Evolutionary conservation across 1,140 invertebrate species (phyloP).

Genomic region (Trypoxylus dichotomus): DNA sequence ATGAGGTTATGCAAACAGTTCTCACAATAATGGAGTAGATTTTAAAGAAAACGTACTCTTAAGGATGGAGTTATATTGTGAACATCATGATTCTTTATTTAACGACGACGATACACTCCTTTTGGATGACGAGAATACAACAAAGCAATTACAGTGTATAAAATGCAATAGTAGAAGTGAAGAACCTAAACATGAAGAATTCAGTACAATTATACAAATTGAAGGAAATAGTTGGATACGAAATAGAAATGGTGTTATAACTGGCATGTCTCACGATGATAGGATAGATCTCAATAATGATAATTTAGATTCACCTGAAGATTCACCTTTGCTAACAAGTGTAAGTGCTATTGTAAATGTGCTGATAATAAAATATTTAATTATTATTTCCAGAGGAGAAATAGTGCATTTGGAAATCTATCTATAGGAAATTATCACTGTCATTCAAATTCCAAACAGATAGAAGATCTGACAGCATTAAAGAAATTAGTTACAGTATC

Average conservation of each 20-base stretch:
- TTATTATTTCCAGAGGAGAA: background rate
- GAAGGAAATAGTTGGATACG: slow-evolving; percentile 4
- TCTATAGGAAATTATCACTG: slow-evolving; percentile 8
- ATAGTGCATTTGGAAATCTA: slow-evolving; percentile 16
- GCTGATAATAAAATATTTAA: background rate
- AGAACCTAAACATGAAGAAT: background rate
- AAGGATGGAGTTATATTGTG: slow-evolving; percentile 11
- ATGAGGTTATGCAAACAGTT: slow-evolving; percentile 15
- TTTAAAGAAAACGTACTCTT: background rate
- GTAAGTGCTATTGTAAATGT: background rate
- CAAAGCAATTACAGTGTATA: background rate
- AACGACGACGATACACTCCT: slow-evolving; percentile 4
- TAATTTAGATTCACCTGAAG: slow-evolving; percentile 16
- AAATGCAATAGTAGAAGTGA: background rate
- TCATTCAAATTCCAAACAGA: background rate
- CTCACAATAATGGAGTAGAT: background rate
- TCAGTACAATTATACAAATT: background rate
- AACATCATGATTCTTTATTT: background rate
- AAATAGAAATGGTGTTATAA: slow-evolving; percentile 9
- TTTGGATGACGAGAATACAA: slow-evolving; percentile 9
- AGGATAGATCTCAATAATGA: background rate
- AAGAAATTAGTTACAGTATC: slow-evolving; percentile 13
- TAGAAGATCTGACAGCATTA: slow-evolving; percentile 1
- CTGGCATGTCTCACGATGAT: background rate
- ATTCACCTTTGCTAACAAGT: background rate